These are phyloP conservation scores for Belgica antarctica DNA, from an alignment of 2,888 invertebrate genomes.

Conservation along the genomic window DNA sequence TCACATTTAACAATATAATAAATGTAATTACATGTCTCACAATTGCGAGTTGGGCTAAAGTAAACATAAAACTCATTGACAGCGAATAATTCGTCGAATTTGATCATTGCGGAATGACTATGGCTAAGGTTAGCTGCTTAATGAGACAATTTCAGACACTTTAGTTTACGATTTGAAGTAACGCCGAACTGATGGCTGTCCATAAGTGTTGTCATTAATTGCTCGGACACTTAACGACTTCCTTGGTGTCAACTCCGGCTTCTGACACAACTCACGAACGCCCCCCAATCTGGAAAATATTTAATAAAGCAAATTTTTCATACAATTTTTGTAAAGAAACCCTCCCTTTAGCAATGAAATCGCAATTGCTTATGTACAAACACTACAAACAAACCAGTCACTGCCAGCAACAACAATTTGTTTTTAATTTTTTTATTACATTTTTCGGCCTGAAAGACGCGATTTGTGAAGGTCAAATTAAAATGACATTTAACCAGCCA, in stretches of 20 bases:
- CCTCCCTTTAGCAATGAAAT: conserved; percentile 25
- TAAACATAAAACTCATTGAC: background rate
- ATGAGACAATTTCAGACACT: conserved; percentile 19
- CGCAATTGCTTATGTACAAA: conserved; percentile 24
- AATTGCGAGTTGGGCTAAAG: background rate
- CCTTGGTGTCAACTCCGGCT: too few relatives aligned
- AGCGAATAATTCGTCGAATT: background rate
- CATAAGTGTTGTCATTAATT: too few relatives aligned
- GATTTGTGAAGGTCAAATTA: conserved; percentile 42
- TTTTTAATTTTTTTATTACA: too few relatives aligned
- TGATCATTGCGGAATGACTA: background rate
- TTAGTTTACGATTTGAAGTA: background rate
- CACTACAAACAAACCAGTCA: conserved; percentile 21
- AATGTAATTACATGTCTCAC: conserved; percentile 41
- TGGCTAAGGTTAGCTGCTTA: background rate
- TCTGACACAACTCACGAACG: too few relatives aligned
- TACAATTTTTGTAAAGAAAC: background rate
- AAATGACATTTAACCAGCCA: conserved; percentile 42
- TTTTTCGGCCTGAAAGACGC: conserved; percentile 36
- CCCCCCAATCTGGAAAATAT: too few relatives aligned
- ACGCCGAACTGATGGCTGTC: too few relatives aligned
- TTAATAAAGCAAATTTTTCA: background rate
- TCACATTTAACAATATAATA: conserved; percentile 43
- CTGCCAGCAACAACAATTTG: background rate
- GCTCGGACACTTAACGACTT: too few relatives aligned